Percentiles rank a stretch among this genome's conserved stretches.
Conservation (phyloP, 2,797 vertebrate species). For the Microhierax caerulescens region DNA sequence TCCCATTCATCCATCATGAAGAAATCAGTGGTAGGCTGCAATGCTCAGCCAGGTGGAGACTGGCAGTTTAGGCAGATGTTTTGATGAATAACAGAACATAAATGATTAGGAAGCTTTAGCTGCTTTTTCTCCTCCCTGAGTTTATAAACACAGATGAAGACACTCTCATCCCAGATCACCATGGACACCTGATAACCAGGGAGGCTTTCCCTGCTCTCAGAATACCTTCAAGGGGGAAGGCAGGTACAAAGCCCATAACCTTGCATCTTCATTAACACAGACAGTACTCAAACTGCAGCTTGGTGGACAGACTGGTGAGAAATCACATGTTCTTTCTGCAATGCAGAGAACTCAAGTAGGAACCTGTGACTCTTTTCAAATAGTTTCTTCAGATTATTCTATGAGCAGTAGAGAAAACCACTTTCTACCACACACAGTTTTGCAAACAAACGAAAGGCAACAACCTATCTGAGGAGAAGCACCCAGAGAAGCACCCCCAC, state of each 20-base stretch:
- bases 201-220: neutral
- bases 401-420: neutral
- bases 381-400: neutral
- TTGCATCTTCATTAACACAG: neutral
- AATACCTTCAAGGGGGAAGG: neutral
- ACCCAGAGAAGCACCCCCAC: neutral
- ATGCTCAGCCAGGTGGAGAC: neutral
- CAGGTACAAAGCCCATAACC: neutral
- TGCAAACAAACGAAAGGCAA: neutral
- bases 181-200: neutral
- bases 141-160: neutral
- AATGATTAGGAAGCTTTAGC: neutral
- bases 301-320: neutral
- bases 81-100: neutral
- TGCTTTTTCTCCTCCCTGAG: neutral
- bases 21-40: neutral
- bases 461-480: neutral
- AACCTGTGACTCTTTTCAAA: neutral
- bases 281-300: neutral
- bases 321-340: neutral
- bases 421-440: neutral
- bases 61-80: neutral
- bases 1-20: neutral
- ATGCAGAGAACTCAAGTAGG: neutral
- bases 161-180: neutral